Evolutionary conservation across 2,797 vertebrate genomes (phyloP).

Genomic region (Coregonus suidteri): DNA sequence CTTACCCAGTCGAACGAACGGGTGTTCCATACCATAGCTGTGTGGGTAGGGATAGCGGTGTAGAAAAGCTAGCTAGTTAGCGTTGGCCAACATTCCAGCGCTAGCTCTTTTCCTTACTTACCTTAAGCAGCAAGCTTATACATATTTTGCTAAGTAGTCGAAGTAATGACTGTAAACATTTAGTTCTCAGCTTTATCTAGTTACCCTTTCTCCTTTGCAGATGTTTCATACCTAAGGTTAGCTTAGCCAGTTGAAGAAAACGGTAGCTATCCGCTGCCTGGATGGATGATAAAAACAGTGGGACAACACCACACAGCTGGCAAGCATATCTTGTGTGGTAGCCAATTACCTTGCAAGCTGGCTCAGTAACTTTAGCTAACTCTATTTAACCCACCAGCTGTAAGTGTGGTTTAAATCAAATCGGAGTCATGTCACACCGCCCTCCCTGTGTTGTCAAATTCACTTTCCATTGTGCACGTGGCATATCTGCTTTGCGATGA

Average conservation of each 20-base stretch:
- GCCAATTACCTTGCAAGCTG: background rate
- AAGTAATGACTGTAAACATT: background rate
- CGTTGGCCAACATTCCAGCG: constrained; percentile 1
- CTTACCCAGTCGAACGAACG: background rate
- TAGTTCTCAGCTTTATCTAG: background rate
- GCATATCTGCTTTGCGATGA: constrained; percentile 37
- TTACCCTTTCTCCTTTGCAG: background rate
- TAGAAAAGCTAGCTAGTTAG: background rate
- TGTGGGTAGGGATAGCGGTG: background rate
- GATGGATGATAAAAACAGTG: background rate
- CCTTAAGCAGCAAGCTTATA: background rate
- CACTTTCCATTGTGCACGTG: constrained; percentile 60
- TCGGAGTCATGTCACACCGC: constrained; percentile 49
- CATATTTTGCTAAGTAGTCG: background rate
- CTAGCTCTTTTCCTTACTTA: background rate
- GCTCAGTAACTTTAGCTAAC: background rate
- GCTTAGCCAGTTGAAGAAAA: background rate
- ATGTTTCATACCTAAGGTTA: background rate
- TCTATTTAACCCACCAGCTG: background rate
- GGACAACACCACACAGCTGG: constrained; percentile 3
- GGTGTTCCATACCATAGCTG: background rate
- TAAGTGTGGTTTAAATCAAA: background rate
- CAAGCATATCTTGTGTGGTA: background rate
- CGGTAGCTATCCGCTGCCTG: background rate
- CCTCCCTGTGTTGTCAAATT: constrained; percentile 30